Evolutionary conservation across 2,888 invertebrate species (phyloP), one percentile per base, ranked within the genome.

Genomic region (Tholera decimalis): DNA sequence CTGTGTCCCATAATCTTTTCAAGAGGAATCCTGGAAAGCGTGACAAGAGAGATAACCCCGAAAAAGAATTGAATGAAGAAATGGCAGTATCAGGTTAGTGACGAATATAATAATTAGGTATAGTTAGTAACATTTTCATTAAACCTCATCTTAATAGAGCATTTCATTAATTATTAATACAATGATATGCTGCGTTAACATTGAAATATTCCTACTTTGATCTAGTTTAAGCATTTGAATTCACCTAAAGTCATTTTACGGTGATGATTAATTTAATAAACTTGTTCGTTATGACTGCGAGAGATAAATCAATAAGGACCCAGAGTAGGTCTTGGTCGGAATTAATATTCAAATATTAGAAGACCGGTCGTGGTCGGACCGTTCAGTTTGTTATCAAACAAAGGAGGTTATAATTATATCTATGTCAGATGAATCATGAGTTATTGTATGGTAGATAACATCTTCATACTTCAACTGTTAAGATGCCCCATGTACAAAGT

Each of bases 1-100:
- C 90, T 9, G 84, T 90, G 0, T 60, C 69, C 11, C 96, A 96
- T 80, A 93, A 92, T 66, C 78, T 96, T 28, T 96, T 92, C 79
- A 96, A 96, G 82, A 92, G 96, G 72, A 87, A 93, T 73, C 91
- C 93, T 1, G 47, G 28, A n/a, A 95, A 93, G 80, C 88, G 96
- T 5, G 95, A 94, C 55, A 96, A 96, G 73, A 86, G 96, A 77
- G 95, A 95, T 59, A 95, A 95, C 60, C 95, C 95, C 0, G 95
- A 95, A 64, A 95, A 93, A 66, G 93, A 94, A 72, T 71, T 95
- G 22, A 78, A 65, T 2, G 85, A 88, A 53, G 91, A 92, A 77
- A 72, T 72, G n/a, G 73, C 37, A 26, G 33, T 66, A 69, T 55
- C 87, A 83, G 89, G 93, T 93, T 82, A 69, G 62, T 60, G 13